phyloP scores from a whole-genome alignment of 1,140 invertebrate genomes.

The Meloidogyne chitwoodi region DNA sequence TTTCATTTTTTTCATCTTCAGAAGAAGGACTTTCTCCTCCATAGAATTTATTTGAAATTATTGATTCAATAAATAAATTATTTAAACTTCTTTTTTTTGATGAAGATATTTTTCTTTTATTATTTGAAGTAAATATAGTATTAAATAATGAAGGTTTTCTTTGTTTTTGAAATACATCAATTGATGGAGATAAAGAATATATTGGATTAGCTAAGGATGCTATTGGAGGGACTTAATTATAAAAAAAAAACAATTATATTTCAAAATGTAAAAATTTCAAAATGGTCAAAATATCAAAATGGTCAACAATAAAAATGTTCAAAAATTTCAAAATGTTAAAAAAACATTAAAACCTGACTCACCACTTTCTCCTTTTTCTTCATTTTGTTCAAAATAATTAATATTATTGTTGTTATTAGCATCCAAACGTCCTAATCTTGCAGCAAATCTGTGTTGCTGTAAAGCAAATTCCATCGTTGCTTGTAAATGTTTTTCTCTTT shows the following conservation, averaged over 20 bases:
- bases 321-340: neutral
- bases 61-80: slow-evolving; percentile 1
- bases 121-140: neutral
- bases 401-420: neutral
- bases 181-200: neutral
- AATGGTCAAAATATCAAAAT: neutral
- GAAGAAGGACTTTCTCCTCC: neutral
- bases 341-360: too few species aligned
- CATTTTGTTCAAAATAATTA: neutral
- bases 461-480: slow-evolving; percentile 33
- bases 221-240: neutral
- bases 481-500: slow-evolving; percentile 43
- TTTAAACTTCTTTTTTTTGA: neutral
- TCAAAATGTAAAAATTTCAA: neutral
- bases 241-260: neutral
- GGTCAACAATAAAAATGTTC: neutral
- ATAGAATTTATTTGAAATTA: slow-evolving; percentile 1
- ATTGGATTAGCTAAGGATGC: neutral
- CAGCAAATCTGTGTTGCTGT: slow-evolving; percentile 4
- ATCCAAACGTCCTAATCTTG: neutral
- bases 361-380: neutral
- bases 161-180: neutral
- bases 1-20: slow-evolving; percentile 1
- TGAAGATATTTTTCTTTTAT: neutral
- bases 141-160: neutral